Evolutionary conservation across 2,888 invertebrate species (phyloP).

Genomic region (Patella depressa): DNA sequence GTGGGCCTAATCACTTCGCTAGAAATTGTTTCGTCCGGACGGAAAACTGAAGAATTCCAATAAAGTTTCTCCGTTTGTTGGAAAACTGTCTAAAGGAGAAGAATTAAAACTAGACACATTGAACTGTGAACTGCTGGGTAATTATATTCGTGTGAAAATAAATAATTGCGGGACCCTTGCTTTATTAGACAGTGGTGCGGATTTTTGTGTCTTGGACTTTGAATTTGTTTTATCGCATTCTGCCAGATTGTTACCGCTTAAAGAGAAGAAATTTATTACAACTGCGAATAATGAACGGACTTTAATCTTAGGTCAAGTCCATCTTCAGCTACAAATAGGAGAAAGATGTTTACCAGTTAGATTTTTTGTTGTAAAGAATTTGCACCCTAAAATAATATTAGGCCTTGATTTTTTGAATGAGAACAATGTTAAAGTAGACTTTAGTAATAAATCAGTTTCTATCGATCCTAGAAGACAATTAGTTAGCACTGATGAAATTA

Average conservation of each 20-base stretch:
- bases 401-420: too few relatives aligned
- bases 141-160: not conserved
- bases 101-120: too few relatives aligned
- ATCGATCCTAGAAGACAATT: too few relatives aligned
- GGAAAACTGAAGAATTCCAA: not conserved
- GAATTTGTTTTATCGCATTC: not conserved
- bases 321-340: too few relatives aligned
- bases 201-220: conserved; percentile 1
- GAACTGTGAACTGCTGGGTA: not conserved
- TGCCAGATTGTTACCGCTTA: not conserved
- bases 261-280: not conserved
- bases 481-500: too few relatives aligned
- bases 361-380: too few relatives aligned
- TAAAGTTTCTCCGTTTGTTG: not conserved
- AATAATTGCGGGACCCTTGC: not conserved
- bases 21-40: not conserved
- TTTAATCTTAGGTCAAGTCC: too few relatives aligned
- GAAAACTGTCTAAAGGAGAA: too few relatives aligned
- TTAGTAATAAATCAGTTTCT: too few relatives aligned
- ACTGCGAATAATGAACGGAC: conserved; percentile 11
- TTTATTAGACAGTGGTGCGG: conserved; percentile 7
- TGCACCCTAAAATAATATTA: too few relatives aligned
- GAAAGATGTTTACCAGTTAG: too few relatives aligned
- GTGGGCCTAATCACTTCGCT: not conserved
- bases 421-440: too few relatives aligned